A percentile compares a stretch with the other conserved stretches of the same genome.
Evolutionary conservation across 2,113 vertebrate species (phyloP).

Genomic region (Regulus satrapa): DNA sequence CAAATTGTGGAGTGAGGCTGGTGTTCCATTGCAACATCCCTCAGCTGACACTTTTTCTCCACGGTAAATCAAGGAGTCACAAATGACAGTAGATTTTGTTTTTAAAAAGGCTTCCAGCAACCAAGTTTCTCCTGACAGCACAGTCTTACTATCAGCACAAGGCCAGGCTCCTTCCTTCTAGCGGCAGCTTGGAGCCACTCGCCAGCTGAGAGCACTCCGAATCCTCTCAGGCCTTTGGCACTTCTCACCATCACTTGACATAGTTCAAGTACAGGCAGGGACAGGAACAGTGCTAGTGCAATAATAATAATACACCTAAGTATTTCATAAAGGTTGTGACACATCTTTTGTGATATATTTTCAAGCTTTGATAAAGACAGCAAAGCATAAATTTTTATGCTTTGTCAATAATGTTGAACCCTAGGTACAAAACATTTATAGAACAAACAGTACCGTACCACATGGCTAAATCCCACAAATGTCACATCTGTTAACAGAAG

Average conservation of each 20-base stretch:
- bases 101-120: not conserved
- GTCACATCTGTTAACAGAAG: not conserved
- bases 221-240: fast-evolving
- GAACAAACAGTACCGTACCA: not conserved
- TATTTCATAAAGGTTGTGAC: not conserved
- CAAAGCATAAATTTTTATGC: not conserved
- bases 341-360: not conserved
- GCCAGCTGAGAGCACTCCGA: not conserved
- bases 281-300: not conserved
- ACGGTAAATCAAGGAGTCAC: not conserved
- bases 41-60: not conserved
- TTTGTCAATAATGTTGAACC: not conserved
- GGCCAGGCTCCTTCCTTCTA: not conserved
- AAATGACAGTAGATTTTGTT: not conserved
- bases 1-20: not conserved
- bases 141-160: not conserved
- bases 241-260: not conserved
- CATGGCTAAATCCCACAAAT: not conserved
- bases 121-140: not conserved
- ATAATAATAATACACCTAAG: not conserved
- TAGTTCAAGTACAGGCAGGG: not conserved
- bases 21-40: not conserved
- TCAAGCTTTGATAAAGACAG: not conserved
- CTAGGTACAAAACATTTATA: not conserved
- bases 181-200: not conserved